Evolutionary conservation across 2,113 vertebrate genomes (phyloP).

Genomic region (Crotalus horridus): DNA sequence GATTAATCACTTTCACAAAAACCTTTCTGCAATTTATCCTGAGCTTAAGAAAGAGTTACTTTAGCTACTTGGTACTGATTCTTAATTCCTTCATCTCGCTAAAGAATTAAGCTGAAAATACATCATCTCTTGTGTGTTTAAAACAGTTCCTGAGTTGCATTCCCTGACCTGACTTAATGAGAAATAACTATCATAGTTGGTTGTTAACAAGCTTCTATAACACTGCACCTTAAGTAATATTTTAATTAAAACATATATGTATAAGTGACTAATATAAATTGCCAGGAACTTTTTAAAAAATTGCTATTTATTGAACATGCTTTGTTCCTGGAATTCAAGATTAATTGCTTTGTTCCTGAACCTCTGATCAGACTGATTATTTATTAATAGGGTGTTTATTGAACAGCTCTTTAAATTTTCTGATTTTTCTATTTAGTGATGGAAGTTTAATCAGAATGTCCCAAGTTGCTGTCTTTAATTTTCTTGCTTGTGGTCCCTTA

Average conservation of each 20-base stretch:
- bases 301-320: neutral
- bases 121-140: neutral
- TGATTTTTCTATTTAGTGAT: conserved; percentile 54
- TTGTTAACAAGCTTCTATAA: neutral
- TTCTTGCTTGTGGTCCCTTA: conserved; percentile 30
- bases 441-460: conserved; percentile 34
- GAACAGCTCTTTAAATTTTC: conserved; percentile 59
- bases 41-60: neutral
- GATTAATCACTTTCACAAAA: neutral
- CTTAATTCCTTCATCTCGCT: neutral
- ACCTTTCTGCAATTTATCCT: neutral
- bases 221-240: neutral
- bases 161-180: neutral
- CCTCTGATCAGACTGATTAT: conserved; percentile 48
- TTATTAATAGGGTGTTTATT: conserved; percentile 34
- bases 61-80: neutral
- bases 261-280: neutral
- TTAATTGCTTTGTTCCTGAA: conserved; percentile 16
- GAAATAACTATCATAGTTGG: neutral
- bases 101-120: neutral
- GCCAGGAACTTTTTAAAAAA: neutral
- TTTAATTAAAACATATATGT: neutral
- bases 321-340: neutral
- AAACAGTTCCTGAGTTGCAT: neutral
- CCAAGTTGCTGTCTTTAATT: neutral